phyloP scores from a whole-genome alignment of 1,140 invertebrate genomes.

The Plodia interpunctella region DNA sequence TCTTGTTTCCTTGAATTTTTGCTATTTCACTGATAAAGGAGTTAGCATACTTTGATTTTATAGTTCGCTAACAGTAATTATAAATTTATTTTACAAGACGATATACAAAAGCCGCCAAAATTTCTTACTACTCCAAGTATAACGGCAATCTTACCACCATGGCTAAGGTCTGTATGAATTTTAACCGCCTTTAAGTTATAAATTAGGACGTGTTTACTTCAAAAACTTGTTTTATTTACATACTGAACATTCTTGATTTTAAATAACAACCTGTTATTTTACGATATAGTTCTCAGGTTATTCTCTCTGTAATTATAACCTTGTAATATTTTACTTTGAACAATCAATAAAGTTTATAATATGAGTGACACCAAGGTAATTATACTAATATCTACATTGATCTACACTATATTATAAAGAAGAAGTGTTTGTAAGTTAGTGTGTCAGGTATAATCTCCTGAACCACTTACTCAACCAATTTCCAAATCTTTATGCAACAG shows the following conservation, averaged over 20 bases:
- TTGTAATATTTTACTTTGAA: not conserved
- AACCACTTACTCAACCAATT: too few relatives aligned
- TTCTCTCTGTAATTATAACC: too few relatives aligned
- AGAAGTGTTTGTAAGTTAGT: too few relatives aligned
- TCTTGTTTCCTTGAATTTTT: constrained; percentile 7
- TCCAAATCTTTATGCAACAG: too few relatives aligned
- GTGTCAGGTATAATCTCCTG: too few relatives aligned
- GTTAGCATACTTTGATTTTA: constrained; percentile 9
- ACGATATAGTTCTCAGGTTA: too few relatives aligned
- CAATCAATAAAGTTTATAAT: constrained; percentile 8
- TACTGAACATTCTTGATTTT: constrained; percentile 36
- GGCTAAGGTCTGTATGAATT: constrained; percentile 62
- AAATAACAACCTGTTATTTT: too few relatives aligned
- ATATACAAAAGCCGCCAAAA: constrained; percentile 53
- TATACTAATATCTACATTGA: not conserved
- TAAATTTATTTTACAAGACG: constrained; percentile 19
- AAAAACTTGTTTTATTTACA: constrained; percentile 31
- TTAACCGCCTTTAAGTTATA: not conserved
- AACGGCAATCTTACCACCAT: constrained; percentile 61
- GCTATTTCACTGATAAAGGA: constrained; percentile 28
- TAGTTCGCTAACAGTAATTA: constrained; percentile 18
- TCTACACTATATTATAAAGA: too few relatives aligned
- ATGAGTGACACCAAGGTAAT: constrained; percentile 30
- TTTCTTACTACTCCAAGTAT: constrained; percentile 68
- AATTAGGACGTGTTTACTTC: not conserved